These are phyloP conservation scores for Chrysaora quinquecirrha DNA, from an alignment of 30 jellyfish, hydroid and myxozoan genomes.

Conservation along the genomic window DNA sequence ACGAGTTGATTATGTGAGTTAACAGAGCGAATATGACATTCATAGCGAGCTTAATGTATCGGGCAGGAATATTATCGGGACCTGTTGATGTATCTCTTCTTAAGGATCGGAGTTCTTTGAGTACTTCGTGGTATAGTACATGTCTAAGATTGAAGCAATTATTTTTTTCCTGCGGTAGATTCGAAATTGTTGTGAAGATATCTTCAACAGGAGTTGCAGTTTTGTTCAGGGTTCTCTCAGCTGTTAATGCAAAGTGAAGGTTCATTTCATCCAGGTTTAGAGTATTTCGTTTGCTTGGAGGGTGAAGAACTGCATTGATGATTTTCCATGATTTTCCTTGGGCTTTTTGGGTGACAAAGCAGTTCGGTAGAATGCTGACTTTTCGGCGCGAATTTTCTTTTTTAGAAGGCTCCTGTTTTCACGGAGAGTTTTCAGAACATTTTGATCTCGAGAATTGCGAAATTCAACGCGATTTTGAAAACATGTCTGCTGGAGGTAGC, in stretches of 20 bases:
- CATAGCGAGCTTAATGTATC: constrained; percentile 20
- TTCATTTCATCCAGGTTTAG: too few relatives aligned
- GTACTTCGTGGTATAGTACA: constrained; percentile 14
- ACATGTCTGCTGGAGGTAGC: neutral
- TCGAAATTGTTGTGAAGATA: constrained; percentile 12
- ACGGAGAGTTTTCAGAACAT: neutral
- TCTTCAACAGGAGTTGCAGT: constrained; percentile 54
- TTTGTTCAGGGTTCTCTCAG: constrained; percentile 30
- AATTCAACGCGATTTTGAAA: neutral
- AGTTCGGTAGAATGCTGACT: too few relatives aligned
- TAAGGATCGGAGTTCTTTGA: constrained; percentile 3
- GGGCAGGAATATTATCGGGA: constrained; percentile 12
- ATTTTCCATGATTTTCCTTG: neutral
- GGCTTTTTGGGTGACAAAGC: too few relatives aligned
- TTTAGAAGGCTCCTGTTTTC: neutral
- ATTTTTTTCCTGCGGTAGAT: constrained; percentile 23
- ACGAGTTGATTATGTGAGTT: neutral
- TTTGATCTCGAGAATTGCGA: neutral
- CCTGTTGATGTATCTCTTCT: constrained; percentile 37
- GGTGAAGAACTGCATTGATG: neutral
- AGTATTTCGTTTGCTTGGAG: too few relatives aligned
- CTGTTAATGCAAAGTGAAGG: constrained; percentile 29
- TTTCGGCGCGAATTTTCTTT: neutral
- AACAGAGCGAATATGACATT: constrained; percentile 24
- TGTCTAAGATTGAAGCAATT: constrained; percentile 18